Evolutionary conservation across 2,888 invertebrate species (phyloP), one percentile per base, ranked within the genome.

Genomic region (Cecidostiba fungosa): DNA sequence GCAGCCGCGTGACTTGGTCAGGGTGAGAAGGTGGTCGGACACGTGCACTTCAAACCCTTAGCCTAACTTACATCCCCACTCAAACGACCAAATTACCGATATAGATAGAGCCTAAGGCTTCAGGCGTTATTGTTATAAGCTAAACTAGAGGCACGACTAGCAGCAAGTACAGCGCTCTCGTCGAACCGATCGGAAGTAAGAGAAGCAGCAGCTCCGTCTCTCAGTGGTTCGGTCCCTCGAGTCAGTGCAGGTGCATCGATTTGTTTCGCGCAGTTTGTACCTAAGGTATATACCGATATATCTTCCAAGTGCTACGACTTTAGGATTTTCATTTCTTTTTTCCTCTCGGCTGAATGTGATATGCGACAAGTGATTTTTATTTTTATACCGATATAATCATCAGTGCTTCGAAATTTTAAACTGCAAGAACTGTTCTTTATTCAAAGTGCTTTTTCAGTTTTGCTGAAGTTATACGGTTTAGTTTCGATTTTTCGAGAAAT

Each of bases 71-170:
- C 70, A n/a, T 81, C 88, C 87, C 87, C 88, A 86, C 87, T 77
- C 74, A 5, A 43, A 14, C 1, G 1, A n/a, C 5, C 16, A 23
- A n/a, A 47, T 1, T 19, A 32, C 8, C n/a, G 76, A 47, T 43
- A 39, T 23, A 74, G 39, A 70, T 23, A n/a, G 47, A 47, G 74
- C 10, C 50, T 47, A 26, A 59, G 16, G 47, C 54, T 85, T 23
- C 1, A 6, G 74, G 29, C 32, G 8, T 86, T 85, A 86, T 88
- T 89, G 89, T 90, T 90, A 90, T 90, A 90, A 90, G 91, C 91
- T 90, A 92, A 91, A 92, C 92, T 92, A 92, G 92, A 92, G 91
- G 92, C 91, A 82, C 83, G 91, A 90, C 89, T 89, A 87, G 90
- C 90, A 86, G 86, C 89, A 90, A 90, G 90, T 87, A 87, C 88